phyloP scores from a whole-genome alignment of 2,797 vertebrate genomes.

The Pseudopleuronectes americanus region DNA sequence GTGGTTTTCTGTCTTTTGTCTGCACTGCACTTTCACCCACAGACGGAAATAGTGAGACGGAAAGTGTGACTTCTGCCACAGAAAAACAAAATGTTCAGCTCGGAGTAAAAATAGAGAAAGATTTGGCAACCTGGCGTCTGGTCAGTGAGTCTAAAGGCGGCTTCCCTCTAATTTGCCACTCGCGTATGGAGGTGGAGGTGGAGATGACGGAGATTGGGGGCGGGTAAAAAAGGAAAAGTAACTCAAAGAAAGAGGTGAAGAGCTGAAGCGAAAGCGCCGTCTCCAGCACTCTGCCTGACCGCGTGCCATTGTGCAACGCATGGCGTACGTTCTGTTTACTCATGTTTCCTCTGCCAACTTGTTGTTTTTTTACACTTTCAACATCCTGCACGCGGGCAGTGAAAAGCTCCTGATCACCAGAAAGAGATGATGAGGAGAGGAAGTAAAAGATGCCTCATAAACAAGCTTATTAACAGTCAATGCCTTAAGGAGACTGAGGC shows the following conservation, averaged over 20 bases:
- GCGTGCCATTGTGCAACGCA: conserved; percentile 73
- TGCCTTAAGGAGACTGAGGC: too few species aligned
- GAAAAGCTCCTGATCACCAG: conserved; percentile 10
- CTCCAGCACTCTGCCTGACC: conserved; percentile 62
- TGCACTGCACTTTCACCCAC: conserved; percentile 76
- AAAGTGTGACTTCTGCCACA: conserved; percentile 77
- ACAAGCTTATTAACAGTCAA: too few species aligned
- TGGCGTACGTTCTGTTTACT: conserved; percentile 54
- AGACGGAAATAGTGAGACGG: conserved; percentile 70
- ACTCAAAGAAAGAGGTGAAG: too few species aligned
- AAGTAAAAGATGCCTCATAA: conserved; percentile 58
- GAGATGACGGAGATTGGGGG: not conserved
- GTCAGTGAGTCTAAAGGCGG: not conserved
- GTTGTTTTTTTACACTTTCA: conserved; percentile 75
- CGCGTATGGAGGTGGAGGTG: not conserved
- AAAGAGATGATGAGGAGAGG: conserved; percentile 33
- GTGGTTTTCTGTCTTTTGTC: conserved; percentile 79
- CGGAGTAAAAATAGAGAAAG: conserved; percentile 41
- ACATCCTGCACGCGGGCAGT: conserved; percentile 64
- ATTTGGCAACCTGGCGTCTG: conserved; percentile 12
- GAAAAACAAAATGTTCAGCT: conserved; percentile 55
- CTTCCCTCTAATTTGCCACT: not conserved
- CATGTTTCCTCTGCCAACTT: conserved; percentile 68
- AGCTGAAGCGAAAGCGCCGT: conserved; percentile 77
- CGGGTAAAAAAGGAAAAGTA: not conserved